Percentiles rank a stretch among this genome's conserved stretches.
These are phyloP conservation scores for Brienomyrus brachyistius DNA, from an alignment of 2,113 vertebrate species.

Conservation along the genomic window DNA sequence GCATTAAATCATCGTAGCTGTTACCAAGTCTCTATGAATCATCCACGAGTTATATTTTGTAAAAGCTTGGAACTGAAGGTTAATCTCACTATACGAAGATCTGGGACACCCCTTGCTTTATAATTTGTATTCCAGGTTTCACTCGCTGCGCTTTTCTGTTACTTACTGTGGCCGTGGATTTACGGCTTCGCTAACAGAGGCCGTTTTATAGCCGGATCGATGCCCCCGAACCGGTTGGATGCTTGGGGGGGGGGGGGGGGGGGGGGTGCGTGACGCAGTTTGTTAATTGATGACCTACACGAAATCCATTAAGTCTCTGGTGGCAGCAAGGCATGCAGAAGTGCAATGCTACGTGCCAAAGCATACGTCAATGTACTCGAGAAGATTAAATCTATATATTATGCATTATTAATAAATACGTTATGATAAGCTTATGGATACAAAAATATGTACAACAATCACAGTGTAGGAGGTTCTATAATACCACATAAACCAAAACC, in stretches of 20 bases:
- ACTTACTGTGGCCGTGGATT: not conserved
- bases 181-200: not conserved
- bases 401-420: not conserved
- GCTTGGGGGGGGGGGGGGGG: not conserved
- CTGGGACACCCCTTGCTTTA: not conserved
- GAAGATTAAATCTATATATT: not conserved
- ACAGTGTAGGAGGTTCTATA: not conserved
- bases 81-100: not conserved
- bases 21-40: not conserved
- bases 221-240: not conserved
- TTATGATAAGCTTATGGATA: not conserved
- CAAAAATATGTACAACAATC: not conserved
- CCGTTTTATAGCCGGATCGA: constrained; percentile 20
- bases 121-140: not conserved
- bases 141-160: not conserved
- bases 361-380: not conserved
- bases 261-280: not conserved
- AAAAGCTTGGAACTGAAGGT: not conserved
- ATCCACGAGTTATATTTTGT: not conserved
- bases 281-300: constrained; percentile 29
- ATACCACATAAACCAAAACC: not conserved
- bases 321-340: not conserved
- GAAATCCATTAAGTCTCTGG: constrained; percentile 27
- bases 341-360: not conserved
- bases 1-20: not conserved